Conservation (phyloP, 2,888 invertebrate genomes). For the Chloroclysta siterata region DNA sequence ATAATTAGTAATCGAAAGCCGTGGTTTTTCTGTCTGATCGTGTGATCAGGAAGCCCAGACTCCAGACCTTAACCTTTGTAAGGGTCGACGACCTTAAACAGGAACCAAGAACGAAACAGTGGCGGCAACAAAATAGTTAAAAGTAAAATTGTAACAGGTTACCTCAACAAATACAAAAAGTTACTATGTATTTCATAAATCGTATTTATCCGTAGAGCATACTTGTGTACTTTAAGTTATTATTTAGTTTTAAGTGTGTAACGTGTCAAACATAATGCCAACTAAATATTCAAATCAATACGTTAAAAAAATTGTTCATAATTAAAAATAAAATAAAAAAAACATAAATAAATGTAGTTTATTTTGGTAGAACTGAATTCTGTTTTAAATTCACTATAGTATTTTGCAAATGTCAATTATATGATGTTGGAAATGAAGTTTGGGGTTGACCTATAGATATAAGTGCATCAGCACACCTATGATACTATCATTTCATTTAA, state of each 20-base stretch:
- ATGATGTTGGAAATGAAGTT: background rate
- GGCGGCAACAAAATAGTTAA: background rate
- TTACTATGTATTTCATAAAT: background rate
- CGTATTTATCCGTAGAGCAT: constrained; percentile 4
- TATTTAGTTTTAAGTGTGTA: constrained; percentile 47
- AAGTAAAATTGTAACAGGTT: constrained; percentile 3
- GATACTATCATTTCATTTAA: too few species aligned
- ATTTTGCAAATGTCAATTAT: constrained; percentile 19
- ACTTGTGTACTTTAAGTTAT: constrained; percentile 37
- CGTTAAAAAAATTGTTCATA: constrained; percentile 12
- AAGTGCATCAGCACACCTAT: too few species aligned
- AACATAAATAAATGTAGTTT: too few species aligned
- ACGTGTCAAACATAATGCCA: constrained; percentile 39
- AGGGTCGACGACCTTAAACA: too few species aligned
- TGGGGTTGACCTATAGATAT: too few species aligned
- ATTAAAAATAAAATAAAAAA: background rate
- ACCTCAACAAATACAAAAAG: constrained; percentile 8
- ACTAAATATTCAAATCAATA: constrained; percentile 10
- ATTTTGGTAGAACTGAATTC: too few species aligned
- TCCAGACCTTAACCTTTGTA: too few species aligned
- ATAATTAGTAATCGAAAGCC: too few species aligned
- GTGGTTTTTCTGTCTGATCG: too few species aligned
- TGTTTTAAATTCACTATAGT: background rate
- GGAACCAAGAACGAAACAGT: background rate
- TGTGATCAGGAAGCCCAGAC: too few species aligned